phyloP scores from a whole-genome alignment of 2,797 vertebrate genomes.

The Pipistrellus nathusii region DNA sequence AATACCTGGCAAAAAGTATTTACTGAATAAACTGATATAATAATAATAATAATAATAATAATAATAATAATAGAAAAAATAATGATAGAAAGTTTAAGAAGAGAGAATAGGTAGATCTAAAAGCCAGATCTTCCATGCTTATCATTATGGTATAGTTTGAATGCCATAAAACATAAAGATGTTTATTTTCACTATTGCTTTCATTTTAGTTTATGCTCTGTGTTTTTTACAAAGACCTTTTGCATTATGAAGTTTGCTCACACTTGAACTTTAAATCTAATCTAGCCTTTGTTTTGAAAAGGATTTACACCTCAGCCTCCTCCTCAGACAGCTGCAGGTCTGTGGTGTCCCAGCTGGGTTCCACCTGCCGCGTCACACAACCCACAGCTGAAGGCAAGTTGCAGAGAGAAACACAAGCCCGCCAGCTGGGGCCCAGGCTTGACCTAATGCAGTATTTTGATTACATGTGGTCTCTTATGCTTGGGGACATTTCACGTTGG shows the following conservation, averaged over 20 bases:
- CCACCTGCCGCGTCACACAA: neutral
- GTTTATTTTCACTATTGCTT: neutral
- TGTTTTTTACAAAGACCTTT: neutral
- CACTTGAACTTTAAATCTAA: neutral
- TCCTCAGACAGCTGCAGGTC: neutral
- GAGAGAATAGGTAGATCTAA: too few species aligned
- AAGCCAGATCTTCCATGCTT: neutral
- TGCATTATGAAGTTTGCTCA: neutral
- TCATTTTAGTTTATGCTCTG: neutral
- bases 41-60: neutral
- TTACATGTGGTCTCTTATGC: rapidly evolving
- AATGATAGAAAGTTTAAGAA: neutral
- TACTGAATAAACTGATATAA: neutral
- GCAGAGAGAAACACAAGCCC: neutral
- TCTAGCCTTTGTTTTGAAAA: neutral
- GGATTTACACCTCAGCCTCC: neutral
- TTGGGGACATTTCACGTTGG: rapidly evolving
- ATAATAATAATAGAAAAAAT: neutral
- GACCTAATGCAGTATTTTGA: neutral
- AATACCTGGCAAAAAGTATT: neutral
- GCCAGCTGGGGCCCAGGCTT: rapidly evolving
- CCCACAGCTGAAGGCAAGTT: neutral
- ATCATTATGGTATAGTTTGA: neutral
- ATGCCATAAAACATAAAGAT: neutral
- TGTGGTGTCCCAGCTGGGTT: neutral